Evolutionary conservation across 92 coral and sea anemone genomes (phyloP).

Genomic region (Hydrozoanthus gracilis): DNA sequence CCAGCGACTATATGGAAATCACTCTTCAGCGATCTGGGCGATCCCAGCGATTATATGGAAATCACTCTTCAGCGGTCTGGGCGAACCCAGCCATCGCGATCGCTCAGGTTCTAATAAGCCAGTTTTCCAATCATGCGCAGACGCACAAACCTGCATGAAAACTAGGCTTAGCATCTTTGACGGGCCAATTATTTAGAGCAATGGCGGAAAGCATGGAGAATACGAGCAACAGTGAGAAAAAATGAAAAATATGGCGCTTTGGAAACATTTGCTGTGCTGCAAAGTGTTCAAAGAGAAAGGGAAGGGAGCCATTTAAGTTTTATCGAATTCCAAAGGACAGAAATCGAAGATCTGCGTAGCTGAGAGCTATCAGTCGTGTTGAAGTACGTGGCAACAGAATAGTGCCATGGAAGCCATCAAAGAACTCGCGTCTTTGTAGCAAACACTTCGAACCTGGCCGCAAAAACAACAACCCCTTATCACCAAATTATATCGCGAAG

Average conservation of each 20-base stretch:
- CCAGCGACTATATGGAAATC: no score
- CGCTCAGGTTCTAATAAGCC: no score
- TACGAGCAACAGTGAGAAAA: neutral
- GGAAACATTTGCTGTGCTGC: conserved; percentile 41
- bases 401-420: conserved; percentile 29
- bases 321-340: conserved; percentile 34
- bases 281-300: conserved; percentile 31
- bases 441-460: conserved; percentile 37
- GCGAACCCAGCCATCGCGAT: no score
- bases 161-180: neutral
- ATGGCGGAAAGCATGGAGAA: neutral
- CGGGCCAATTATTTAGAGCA: neutral
- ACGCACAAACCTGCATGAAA: no score
- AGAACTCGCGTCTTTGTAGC: conserved; percentile 37
- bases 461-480: conserved; percentile 35
- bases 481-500: conserved; percentile 29
- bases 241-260: conserved; percentile 16
- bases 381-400: conserved; percentile 1
- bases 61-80: no score
- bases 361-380: conserved; percentile 25
- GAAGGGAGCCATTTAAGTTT: conserved; percentile 26
- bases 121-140: neutral
- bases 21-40: no score
- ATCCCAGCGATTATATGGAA: no score
- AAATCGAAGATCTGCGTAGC: conserved; percentile 15